These are phyloP conservation scores for Astropecten irregularis DNA, from an alignment of 53 echinoderm and acorn worm genomes.

Conservation along the genomic window DNA sequence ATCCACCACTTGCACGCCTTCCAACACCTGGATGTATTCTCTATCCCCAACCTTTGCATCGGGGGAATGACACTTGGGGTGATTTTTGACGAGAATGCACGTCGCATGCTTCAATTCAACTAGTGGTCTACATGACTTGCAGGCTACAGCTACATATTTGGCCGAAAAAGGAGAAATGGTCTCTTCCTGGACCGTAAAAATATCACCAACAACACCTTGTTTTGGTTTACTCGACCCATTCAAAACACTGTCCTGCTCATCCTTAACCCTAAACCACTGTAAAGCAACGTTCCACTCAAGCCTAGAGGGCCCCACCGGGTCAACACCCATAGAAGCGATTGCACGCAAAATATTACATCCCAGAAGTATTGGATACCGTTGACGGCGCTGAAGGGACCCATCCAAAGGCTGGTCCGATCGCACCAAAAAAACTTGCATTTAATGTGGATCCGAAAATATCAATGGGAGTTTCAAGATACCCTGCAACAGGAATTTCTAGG, in stretches of 20 bases:
- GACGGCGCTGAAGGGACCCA: background rate
- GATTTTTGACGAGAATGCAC: background rate
- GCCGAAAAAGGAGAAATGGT: constrained; percentile 17
- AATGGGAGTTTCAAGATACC: constrained; percentile 24
- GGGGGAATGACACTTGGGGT: background rate
- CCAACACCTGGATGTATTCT: background rate
- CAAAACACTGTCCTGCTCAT: constrained; percentile 1
- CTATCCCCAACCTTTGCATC: background rate
- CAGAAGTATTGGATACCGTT: constrained; percentile 18
- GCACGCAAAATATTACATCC: constrained; percentile 35
- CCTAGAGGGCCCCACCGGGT: background rate
- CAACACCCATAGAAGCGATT: constrained; percentile 18
- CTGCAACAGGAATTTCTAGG: constrained; percentile 26
- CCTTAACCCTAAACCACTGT: constrained; percentile 22
- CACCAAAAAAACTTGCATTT: constrained; percentile 30
- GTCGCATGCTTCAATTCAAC: background rate
- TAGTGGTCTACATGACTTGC: background rate
- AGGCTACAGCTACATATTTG: constrained; percentile 9
- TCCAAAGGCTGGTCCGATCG: background rate
- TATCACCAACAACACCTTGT: constrained; percentile 7
- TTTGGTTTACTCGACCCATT: background rate
- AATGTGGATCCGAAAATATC: constrained; percentile 10
- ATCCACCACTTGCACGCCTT: background rate
- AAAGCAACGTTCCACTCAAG: constrained; percentile 13
- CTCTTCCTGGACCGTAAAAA: constrained; percentile 16